These are phyloP conservation scores for Sebastes reedi DNA, from an alignment of 2,797 vertebrate species.

Conservation along the genomic window DNA sequence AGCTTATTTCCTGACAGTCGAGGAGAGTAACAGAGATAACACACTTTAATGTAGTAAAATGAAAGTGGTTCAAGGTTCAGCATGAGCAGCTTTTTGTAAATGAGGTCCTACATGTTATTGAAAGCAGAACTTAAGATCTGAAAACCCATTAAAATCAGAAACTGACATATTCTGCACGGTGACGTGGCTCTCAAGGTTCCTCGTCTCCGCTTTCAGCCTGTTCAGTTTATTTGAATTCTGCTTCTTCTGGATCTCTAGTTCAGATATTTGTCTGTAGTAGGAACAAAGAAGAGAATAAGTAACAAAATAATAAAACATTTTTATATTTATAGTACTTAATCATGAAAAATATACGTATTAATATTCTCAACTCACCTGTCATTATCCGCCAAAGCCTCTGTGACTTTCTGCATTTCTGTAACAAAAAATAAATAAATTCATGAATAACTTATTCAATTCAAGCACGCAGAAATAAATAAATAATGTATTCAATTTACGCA, in stretches of 20 bases:
- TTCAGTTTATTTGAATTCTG: conserved; percentile 56
- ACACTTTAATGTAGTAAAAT: background rate
- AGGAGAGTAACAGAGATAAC: background rate
- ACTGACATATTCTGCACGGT: conserved; percentile 66
- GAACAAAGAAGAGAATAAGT: background rate
- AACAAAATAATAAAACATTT: background rate
- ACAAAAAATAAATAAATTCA: background rate
- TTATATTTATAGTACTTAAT: background rate
- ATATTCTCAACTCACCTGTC: conserved; percentile 63
- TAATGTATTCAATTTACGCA: too few relatives aligned
- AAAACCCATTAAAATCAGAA: background rate
- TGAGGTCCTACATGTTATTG: background rate
- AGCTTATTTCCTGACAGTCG: background rate
- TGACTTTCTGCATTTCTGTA: conserved; percentile 69
- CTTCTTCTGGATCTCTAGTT: conserved; percentile 70
- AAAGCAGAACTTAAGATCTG: background rate
- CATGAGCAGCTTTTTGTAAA: background rate
- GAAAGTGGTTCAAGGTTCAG: background rate
- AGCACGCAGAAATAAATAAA: background rate
- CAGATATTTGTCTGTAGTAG: conserved; percentile 63
- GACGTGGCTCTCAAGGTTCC: conserved; percentile 57
- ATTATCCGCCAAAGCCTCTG: conserved; percentile 49
- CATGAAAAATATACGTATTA: background rate
- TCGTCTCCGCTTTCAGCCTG: conserved; percentile 63
- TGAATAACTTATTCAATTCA: background rate